A percentile compares a stretch with the other conserved stretches of the same genome.
Conservation (phyloP, 2,113 vertebrate species). For the Malurus alboscapulatus region DNA sequence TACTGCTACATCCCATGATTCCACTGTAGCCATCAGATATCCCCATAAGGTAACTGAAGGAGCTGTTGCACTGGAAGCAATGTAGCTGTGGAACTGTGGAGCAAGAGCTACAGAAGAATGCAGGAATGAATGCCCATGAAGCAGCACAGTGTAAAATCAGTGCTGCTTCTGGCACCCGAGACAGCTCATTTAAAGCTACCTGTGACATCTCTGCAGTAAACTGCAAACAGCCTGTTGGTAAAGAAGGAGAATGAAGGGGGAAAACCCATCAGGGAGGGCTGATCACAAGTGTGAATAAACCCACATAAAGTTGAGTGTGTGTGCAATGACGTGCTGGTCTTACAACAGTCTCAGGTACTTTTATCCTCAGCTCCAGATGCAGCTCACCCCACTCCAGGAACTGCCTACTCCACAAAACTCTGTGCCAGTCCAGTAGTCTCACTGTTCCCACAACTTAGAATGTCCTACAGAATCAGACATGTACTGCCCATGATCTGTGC, state of each 20-base stretch:
- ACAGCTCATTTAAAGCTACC: not conserved
- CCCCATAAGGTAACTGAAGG: not conserved
- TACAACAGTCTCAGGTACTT: not conserved
- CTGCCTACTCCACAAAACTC: not conserved
- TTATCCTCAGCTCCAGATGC: not conserved
- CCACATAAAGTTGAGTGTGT: not conserved
- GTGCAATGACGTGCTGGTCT: not conserved
- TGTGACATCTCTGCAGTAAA: not conserved
- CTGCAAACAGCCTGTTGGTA: not conserved
- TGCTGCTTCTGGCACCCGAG: not conserved
- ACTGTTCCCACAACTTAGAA: not conserved
- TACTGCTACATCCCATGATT: not conserved
- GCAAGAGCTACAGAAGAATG: not conserved
- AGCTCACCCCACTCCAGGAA: not conserved
- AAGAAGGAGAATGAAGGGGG: not conserved
- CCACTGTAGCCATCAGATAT: not conserved
- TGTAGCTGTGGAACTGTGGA: not conserved
- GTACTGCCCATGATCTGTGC: not conserved
- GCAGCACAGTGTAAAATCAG: not conserved
- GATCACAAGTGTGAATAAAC: not conserved
- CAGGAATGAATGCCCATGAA: not conserved
- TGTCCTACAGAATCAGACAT: not conserved
- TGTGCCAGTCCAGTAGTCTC: not conserved
- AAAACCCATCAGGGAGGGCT: not conserved
- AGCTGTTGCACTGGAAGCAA: not conserved